phyloP scores from a whole-genome alignment of 2,888 invertebrate genomes.

The Sphaerophoria rueppellii region DNA sequence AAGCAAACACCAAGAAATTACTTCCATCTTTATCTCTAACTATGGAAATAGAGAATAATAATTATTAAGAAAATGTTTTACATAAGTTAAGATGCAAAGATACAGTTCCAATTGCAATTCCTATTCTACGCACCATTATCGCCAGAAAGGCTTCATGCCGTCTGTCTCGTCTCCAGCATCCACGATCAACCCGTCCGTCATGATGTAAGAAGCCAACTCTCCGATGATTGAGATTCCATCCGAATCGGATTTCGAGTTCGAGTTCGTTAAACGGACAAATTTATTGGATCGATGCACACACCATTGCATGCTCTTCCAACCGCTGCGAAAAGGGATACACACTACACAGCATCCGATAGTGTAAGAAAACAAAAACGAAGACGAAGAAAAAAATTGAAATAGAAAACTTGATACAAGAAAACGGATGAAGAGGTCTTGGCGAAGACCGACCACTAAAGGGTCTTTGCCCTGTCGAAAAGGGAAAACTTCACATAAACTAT shows the following conservation, averaged over 20 bases:
- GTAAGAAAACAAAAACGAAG: not conserved
- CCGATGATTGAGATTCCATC: constrained; percentile 47
- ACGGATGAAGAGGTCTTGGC: constrained; percentile 40
- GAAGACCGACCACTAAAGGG: constrained; percentile 57
- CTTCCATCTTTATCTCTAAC: constrained; percentile 35
- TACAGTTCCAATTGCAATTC: constrained; percentile 67
- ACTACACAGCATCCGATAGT: constrained; percentile 52
- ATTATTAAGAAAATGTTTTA: constrained; percentile 47
- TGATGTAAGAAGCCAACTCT: constrained; percentile 51
- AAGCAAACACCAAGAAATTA: constrained; percentile 42
- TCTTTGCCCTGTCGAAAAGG: constrained; percentile 65
- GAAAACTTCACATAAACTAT: constrained; percentile 55
- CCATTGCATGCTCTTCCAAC: constrained; percentile 9
- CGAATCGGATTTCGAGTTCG: constrained; percentile 48
- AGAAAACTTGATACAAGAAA: constrained; percentile 29
- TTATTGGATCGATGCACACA: constrained; percentile 61
- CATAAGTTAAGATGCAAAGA: constrained; percentile 63
- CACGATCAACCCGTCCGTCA: not conserved
- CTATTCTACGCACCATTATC: constrained; percentile 61
- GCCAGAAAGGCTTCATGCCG: not conserved
- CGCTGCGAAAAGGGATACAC: constrained; percentile 39
- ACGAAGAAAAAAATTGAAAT: constrained; percentile 23
- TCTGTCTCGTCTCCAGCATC: constrained; percentile 3
- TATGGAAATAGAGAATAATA: constrained; percentile 44
- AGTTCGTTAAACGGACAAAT: constrained; percentile 70